Evolutionary conservation across 2,888 invertebrate species (phyloP), one percentile per base, ranked within the genome.

Genomic region (Blastobasis lacticolella): DNA sequence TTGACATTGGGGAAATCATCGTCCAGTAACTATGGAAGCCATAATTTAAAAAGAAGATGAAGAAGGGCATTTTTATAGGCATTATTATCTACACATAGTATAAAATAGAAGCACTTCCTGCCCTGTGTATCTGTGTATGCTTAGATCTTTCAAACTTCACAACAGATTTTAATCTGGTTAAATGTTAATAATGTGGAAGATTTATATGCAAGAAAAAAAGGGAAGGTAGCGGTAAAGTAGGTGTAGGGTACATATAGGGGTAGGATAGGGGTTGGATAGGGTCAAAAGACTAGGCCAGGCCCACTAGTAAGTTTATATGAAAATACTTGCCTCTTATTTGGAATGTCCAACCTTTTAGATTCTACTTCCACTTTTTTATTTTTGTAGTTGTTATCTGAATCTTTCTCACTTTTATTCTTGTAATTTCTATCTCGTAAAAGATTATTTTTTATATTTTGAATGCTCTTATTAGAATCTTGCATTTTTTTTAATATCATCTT

Each of bases 401-500:
- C 49, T 9, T n/a, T 10, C 7, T 45, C 49, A 10, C n/a, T 50
- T 40, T 40, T 45, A 5, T 38, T 53, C 4, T 10, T 40, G 10
- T 41, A 51, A 41, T 47, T 51, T 10, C 38, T 50, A 5, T 48
- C 53, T 37, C 48, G 48, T n/a, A 44, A 10, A 5, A 49, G 10
- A 23, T 54, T 52, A n/a, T 52, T 50, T 50, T 10, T 55, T 37
- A 53, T 48, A 9, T 47, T 46, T 38, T 44, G 8, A 36, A 49
- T 45, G 41, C 41, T 57, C 52, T 51, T 56, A 42, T 69, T 67
- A 50, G 63, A 67, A 52, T 67, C 76, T 55, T 78, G 70, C 38
- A 77, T 58, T 36, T 72, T 54, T 56, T 66, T 64, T 41, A 83
- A 57, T 5, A 86, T 66, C 61, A 83, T 64, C 58, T 63, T 63